A percentile compares a stretch with the other conserved stretches of the same genome.
phyloP scores from a whole-genome alignment of 2,888 invertebrate genomes.

The Chelonus formosanus region DNA sequence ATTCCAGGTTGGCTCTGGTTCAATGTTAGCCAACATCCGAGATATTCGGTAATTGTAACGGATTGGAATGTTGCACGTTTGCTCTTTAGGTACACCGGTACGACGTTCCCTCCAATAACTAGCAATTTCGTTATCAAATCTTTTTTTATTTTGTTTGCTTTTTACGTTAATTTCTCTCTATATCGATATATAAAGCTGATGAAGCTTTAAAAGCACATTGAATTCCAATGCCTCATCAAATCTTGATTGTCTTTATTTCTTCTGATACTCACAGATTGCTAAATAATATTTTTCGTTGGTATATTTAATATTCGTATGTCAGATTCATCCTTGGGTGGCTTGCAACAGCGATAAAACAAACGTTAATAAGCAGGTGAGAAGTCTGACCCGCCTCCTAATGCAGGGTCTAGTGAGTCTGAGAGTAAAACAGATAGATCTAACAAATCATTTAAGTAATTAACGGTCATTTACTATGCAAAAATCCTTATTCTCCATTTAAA shows the following conservation, averaged over 20 bases:
- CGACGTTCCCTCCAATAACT: background rate
- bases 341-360: slow-evolving; percentile 42
- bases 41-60: slow-evolving; percentile 64
- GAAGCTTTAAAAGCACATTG: background rate
- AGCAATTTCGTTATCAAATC: background rate
- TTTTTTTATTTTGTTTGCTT: slow-evolving; percentile 18
- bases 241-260: slow-evolving; percentile 6
- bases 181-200: no score
- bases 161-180: background rate
- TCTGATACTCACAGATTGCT: background rate
- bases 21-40: slow-evolving; percentile 58
- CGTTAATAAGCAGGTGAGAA: slow-evolving; percentile 48
- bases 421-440: slow-evolving; percentile 32
- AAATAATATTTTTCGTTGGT: slow-evolving; percentile 11
- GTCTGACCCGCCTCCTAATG: slow-evolving; percentile 46
- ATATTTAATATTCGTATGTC: background rate
- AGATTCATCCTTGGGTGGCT: slow-evolving; percentile 24
- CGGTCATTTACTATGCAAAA: slow-evolving; percentile 13
- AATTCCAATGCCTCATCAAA: slow-evolving; percentile 1
- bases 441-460: slow-evolving; percentile 49
- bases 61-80: slow-evolving; percentile 59
- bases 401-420: slow-evolving; percentile 31
- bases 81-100: background rate
- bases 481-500: background rate
- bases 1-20: slow-evolving; percentile 58